Base-by-base conservation (phyloP, 2,888 invertebrate genomes). In the Eudemis profundana region DNA sequence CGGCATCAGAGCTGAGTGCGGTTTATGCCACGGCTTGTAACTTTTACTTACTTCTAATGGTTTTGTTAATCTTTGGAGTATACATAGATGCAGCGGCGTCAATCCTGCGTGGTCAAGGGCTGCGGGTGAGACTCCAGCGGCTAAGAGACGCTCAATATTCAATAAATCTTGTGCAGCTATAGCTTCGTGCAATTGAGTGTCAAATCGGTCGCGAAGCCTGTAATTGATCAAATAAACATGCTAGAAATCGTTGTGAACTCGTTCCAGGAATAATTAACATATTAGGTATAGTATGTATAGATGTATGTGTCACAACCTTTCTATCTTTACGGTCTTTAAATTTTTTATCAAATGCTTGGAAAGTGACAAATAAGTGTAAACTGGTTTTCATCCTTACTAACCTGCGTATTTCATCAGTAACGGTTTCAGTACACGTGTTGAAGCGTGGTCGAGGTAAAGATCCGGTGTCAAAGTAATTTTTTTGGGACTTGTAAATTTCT, bases 21-120 rank as follows among this genome's bases (percentile, higher is more conserved):
- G n/a, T n/a, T n/a, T n/a, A n/a, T n/a, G 44, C 4, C 42, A 17
- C 2, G 12, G 19, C 12, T 40, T 4, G 14, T n/a, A n/a, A 33
- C 2, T 21, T 46, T 17, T 17, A 42, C 56, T 56, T 29, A 68
- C 62, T 51, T 73, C 73, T 4, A 82, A 67, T 10, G 77, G 67
- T 23, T 72, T 72, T 8, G 69, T 56, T 4, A 73, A 68, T 50
- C 70, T 67, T 23, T 74, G 66, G 7, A 66, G 60, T n/a, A 83
- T 76, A 4, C 81, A 78, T 44, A 79, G 44, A 66, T 84, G 84
- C 5, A 83, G 68, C 1, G 82, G 78, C 12, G 82, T 81, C 21
- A 76, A 68, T 0, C 82, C 83, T 3, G 72, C 68, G 4, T 72
- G 70, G 67, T 56, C 56, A 3, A 56, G 56, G 8, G 56, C 17